These are phyloP conservation scores for Astreopora myriophthalma DNA, from an alignment of 64 coral and sea anemone genomes.

Conservation along the genomic window DNA sequence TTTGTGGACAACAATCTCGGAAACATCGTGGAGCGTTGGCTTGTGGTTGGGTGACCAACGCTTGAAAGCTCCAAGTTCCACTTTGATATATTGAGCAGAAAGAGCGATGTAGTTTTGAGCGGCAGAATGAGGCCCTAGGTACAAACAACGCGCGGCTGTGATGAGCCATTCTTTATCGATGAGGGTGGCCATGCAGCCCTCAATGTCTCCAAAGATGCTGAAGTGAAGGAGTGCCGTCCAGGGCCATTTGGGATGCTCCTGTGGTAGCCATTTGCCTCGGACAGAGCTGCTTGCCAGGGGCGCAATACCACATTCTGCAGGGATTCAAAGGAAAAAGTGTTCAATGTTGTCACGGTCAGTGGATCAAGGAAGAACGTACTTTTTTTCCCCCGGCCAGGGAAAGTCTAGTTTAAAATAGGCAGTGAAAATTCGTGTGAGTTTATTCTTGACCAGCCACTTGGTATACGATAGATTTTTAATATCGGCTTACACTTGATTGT, in stretches of 20 bases:
- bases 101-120: not conserved
- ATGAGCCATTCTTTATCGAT: slow-evolving; percentile 90
- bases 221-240: slow-evolving; percentile 88
- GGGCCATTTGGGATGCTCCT: slow-evolving; percentile 65
- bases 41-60: slow-evolving; percentile 22
- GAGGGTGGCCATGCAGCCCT: slow-evolving; percentile 89
- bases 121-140: not conserved
- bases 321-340: not conserved
- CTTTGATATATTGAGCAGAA: slow-evolving; percentile 56
- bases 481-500: no score
- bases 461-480: no score
- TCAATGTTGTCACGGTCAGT: not conserved
- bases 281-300: slow-evolving; percentile 29
- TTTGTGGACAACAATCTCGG: slow-evolving; percentile 67
- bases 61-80: slow-evolving; percentile 66
- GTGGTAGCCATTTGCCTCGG: slow-evolving; percentile 54
- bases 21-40: slow-evolving; percentile 48
- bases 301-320: slow-evolving; percentile 83
- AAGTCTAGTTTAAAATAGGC: no score
- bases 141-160: slow-evolving; percentile 71
- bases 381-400: no score
- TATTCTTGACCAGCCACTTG: no score
- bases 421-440: no score
- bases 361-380: not conserved
- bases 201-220: slow-evolving; percentile 70